Conservation (phyloP, 1,140 invertebrate genomes). For the Aphidius gifuensis region DNA sequence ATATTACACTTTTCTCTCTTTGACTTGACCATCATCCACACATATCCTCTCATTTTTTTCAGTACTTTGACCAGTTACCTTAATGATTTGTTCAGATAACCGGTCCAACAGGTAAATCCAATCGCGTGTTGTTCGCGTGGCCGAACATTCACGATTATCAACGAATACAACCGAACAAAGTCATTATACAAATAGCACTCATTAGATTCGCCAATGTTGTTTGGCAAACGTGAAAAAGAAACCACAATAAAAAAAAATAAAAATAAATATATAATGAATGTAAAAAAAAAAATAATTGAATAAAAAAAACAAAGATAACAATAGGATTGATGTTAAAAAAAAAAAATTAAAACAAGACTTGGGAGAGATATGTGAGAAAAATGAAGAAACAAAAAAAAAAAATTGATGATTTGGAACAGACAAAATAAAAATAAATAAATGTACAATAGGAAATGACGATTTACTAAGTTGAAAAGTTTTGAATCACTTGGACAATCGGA, state of each 20-base stretch:
- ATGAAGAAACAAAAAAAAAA: not conserved
- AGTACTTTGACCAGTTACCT: constrained; percentile 2
- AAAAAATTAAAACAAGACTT: not conserved
- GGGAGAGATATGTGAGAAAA: not conserved
- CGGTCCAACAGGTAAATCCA: constrained; percentile 31
- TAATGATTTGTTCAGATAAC: constrained; percentile 3
- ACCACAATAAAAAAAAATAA: not conserved
- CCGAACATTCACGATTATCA: constrained; percentile 37
- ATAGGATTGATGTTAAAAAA: not conserved
- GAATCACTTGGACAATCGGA: constrained; percentile 1
- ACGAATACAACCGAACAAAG: constrained; percentile 38
- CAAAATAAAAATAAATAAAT: not conserved
- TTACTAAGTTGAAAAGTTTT: not conserved
- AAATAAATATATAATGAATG: too few relatives aligned
- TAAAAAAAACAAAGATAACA: not conserved
- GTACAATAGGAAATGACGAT: not conserved
- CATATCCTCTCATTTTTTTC: constrained; percentile 3
- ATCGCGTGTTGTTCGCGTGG: constrained; percentile 54
- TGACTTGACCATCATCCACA: too few relatives aligned
- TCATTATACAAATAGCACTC: constrained; percentile 47
- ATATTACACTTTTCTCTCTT: too few relatives aligned
- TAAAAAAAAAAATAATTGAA: too few relatives aligned
- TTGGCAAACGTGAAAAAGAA: constrained; percentile 26
- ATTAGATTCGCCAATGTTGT: constrained; percentile 40
- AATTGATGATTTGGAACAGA: not conserved